Evolutionary conservation across 2,888 invertebrate species (phyloP), one percentile per base, ranked within the genome.

Genomic region (Pheosia tremula): DNA sequence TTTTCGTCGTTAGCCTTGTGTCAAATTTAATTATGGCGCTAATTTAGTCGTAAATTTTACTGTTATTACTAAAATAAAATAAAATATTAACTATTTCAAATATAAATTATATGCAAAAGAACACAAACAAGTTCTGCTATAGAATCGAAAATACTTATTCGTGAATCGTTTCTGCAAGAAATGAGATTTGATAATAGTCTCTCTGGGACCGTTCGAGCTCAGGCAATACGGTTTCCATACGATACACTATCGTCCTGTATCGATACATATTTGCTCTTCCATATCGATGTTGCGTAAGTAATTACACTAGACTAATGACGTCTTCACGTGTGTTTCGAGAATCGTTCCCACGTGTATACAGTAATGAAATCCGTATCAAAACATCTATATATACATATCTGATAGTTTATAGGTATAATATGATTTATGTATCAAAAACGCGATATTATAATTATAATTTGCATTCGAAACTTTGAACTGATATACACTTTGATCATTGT

Each of bases 101-200:
- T 9, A 7, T 9, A 56, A 56, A 56, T 41, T 38, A 56, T 63
- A 57, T 60, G 61, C 72, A 70, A 70, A 71, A 72, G 67, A 75
- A 66, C 69, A 73, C 65, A 70, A 71, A 73, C 65, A 70, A 71
- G 24, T 61, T 60, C 57, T 52, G 63, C 68, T 62, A 76, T 79
- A 75, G 78, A 77, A 77, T 69, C 66, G 67, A 82, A 82, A 81
- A 82, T 82, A 78, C 75, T 75, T 77, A 77, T 80, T 79, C 74
- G 68, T 69, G 77, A 79, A 80, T 80, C 78, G 76, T 79, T 81
- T 71, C 77, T 69, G 60, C 79, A 77, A 80, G 82, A 83, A 82
- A 83, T 79, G 78, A 80, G 81, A 81, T 82, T 82, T 81, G 83
- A 80, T 83, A 85, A 86, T 86, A 86, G 86, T 85, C 86, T 84